These are phyloP conservation scores for Aleiodes sp. DNA, from an alignment of 1,140 invertebrate genomes.

Conservation along the genomic window DNA sequence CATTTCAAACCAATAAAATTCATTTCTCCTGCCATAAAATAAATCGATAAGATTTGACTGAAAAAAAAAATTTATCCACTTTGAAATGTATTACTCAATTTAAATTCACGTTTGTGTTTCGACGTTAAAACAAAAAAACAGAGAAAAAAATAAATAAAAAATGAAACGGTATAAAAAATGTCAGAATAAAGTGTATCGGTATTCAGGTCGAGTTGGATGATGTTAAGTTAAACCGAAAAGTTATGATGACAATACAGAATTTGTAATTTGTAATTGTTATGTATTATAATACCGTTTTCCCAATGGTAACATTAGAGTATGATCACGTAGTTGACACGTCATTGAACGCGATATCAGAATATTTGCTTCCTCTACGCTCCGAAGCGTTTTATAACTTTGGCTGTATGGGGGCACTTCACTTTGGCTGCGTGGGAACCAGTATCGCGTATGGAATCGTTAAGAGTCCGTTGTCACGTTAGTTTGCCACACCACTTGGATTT, in stretches of 20 bases:
- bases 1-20: not conserved
- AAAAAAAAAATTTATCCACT: not conserved
- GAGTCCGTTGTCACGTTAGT: conserved; percentile 45
- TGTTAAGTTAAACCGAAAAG: not conserved
- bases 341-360: conserved; percentile 15
- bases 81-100: conserved; percentile 1
- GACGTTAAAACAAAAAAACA: not conserved
- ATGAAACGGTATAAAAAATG: not conserved
- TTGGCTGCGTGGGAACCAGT: conserved; percentile 51
- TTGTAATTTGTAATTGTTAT: conserved; percentile 6
- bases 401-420: too few relatives aligned
- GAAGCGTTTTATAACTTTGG: too few relatives aligned
- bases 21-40: not conserved
- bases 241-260: conserved; percentile 21
- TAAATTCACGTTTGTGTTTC: conserved; percentile 6
- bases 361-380: too few relatives aligned
- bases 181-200: not conserved
- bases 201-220: conserved; percentile 21
- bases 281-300: conserved; percentile 10
- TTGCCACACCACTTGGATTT: conserved; percentile 37
- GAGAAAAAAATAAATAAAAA: too few relatives aligned
- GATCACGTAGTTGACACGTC: conserved; percentile 48
- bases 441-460: conserved; percentile 54
- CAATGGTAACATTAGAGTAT: conserved; percentile 44
- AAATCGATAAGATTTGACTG: not conserved